Evolutionary conservation across 1,140 invertebrate genomes (phyloP).

Genomic region (Meloidogyne floridensis): DNA sequence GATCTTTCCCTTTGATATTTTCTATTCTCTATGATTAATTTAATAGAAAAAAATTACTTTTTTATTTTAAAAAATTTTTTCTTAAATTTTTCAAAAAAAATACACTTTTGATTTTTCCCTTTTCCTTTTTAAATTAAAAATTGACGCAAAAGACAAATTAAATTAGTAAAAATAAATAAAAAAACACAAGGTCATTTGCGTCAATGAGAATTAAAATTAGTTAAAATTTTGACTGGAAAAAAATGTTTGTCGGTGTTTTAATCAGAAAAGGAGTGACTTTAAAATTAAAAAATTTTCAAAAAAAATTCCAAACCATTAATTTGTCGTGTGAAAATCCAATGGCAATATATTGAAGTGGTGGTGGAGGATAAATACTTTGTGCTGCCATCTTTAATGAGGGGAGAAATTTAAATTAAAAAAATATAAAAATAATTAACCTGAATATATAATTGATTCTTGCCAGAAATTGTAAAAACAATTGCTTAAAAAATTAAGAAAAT

Average conservation of each 20-base stretch:
- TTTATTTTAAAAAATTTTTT: too few species aligned
- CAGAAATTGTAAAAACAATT: conserved; percentile 3
- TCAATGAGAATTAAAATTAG: conserved; percentile 4
- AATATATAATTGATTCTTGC: background rate
- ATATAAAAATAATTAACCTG: background rate
- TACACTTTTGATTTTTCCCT: background rate
- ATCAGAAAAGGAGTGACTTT: background rate
- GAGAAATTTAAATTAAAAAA: background rate
- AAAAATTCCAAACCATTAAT: background rate
- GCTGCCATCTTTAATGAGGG: background rate
- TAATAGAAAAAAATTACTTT: background rate
- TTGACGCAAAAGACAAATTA: background rate
- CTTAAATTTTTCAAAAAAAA: background rate
- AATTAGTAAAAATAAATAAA: background rate
- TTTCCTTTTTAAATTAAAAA: background rate
- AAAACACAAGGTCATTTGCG: background rate
- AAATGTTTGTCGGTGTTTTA: background rate
- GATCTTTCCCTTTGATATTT: background rate
- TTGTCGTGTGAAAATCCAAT: background rate
- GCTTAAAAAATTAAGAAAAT: background rate
- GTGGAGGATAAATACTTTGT: background rate
- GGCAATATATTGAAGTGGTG: conserved; percentile 12
- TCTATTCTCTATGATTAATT: background rate
- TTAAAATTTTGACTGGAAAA: background rate
- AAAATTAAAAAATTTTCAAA: background rate